These are phyloP conservation scores for Holocentrus rufus DNA, from an alignment of 2,797 vertebrate species.

Conservation along the genomic window DNA sequence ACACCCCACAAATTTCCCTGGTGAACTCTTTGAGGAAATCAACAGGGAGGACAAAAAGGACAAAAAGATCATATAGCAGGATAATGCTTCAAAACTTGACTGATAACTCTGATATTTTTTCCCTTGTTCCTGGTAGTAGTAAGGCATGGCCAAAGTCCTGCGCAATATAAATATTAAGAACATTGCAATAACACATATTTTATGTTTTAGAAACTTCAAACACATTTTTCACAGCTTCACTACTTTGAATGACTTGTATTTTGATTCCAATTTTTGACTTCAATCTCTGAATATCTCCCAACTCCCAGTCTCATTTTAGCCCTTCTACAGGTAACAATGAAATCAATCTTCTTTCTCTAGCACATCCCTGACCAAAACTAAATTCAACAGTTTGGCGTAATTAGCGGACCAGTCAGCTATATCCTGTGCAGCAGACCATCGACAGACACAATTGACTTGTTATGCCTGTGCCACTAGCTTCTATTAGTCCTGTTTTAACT, in stretches of 20 bases:
- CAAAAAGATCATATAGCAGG: neutral
- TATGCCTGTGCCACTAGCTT: neutral
- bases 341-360: neutral
- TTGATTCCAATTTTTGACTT: too few species aligned
- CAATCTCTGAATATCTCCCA: too few species aligned
- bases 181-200: neutral
- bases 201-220: neutral
- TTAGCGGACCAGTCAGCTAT: conserved; percentile 13
- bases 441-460: neutral
- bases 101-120: neutral
- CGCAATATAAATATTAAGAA: neutral
- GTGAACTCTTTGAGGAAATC: too few species aligned
- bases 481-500: neutral
- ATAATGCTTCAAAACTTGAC: conserved; percentile 1
- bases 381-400: neutral
- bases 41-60: neutral
- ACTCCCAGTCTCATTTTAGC: neutral
- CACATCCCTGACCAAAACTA: neutral
- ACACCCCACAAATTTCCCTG: too few species aligned
- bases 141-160: neutral
- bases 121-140: too few species aligned
- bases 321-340: neutral
- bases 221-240: neutral
- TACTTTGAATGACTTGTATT: neutral
- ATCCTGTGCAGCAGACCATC: neutral